Percentiles rank a stretch among this genome's conserved stretches.
Conservation (phyloP, 2,888 invertebrate genomes). For the Mechanitis mazaeus region DNA sequence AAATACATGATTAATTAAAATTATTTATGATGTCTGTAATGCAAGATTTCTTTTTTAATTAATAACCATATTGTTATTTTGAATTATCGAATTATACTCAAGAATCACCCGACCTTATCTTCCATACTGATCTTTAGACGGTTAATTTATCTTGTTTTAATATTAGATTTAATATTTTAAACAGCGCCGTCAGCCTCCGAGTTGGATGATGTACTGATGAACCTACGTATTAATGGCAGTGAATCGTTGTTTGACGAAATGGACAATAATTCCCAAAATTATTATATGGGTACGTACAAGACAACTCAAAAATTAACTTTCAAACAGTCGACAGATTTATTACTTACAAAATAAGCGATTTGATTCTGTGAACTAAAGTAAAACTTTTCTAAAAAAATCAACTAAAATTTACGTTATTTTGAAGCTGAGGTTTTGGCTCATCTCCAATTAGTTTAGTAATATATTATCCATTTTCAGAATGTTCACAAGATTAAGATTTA, state of each 20-base stretch:
- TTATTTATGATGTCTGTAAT: no score
- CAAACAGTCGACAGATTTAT: background rate
- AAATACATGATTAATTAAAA: no score
- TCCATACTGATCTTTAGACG: no score
- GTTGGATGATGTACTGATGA: slow-evolving; percentile 67
- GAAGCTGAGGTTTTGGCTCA: slow-evolving; percentile 5
- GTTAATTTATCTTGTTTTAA: background rate
- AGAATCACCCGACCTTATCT: no score
- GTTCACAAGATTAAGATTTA: slow-evolving; percentile 14
- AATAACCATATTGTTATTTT: no score
- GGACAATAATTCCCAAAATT: slow-evolving; percentile 42
- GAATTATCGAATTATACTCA: no score
- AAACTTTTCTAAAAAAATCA: background rate
- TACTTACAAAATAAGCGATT: background rate
- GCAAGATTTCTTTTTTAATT: no score
- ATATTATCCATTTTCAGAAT: slow-evolving; percentile 11
- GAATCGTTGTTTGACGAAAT: slow-evolving; percentile 55
- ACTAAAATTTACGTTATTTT: background rate
- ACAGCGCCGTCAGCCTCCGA: slow-evolving; percentile 51
- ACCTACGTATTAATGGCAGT: slow-evolving; percentile 65
- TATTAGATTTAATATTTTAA: background rate
- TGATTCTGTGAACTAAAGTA: background rate
- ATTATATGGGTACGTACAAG: slow-evolving; percentile 40
- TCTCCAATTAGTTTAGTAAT: slow-evolving; percentile 12
- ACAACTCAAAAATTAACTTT: slow-evolving; percentile 1